Conservation (phyloP, 2,113 vertebrate genomes). For the Dissostichus mawsoni region DNA sequence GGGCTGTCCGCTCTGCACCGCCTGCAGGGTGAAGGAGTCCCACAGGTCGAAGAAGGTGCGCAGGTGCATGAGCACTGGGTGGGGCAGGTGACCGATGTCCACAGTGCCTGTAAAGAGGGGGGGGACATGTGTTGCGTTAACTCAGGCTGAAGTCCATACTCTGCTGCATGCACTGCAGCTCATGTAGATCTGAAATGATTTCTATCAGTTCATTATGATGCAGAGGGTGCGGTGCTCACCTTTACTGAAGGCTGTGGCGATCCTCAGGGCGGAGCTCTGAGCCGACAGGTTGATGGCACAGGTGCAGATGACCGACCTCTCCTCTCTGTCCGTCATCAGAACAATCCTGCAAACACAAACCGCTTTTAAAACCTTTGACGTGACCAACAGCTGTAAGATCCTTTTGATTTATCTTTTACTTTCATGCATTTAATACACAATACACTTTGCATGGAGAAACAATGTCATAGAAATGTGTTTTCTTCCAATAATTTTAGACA, state of each 20-base stretch:
- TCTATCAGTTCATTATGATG: not conserved
- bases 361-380: not conserved
- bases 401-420: too few relatives aligned
- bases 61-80: constrained; percentile 91
- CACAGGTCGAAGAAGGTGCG: constrained; percentile 93
- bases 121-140: not conserved
- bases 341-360: constrained; percentile 82
- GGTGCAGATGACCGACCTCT: constrained; percentile 82
- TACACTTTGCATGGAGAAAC: not conserved
- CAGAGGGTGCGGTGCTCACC: constrained; percentile 75
- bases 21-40: constrained; percentile 87
- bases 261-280: constrained; percentile 86
- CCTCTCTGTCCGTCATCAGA: constrained; percentile 91
- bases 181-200: too few relatives aligned
- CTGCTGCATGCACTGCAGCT: not conserved
- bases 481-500: too few relatives aligned
- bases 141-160: not conserved
- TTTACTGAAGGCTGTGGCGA: constrained; percentile 94
- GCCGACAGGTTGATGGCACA: constrained; percentile 81
- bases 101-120: constrained; percentile 84
- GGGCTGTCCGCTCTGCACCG: constrained; percentile 87
- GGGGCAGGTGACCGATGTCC: constrained; percentile 89
- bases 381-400: too few relatives aligned
- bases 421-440: not conserved
- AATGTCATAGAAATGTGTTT: too few relatives aligned